phyloP scores from a whole-genome alignment of 1,140 invertebrate species.

The Bombus pyrosoma region DNA sequence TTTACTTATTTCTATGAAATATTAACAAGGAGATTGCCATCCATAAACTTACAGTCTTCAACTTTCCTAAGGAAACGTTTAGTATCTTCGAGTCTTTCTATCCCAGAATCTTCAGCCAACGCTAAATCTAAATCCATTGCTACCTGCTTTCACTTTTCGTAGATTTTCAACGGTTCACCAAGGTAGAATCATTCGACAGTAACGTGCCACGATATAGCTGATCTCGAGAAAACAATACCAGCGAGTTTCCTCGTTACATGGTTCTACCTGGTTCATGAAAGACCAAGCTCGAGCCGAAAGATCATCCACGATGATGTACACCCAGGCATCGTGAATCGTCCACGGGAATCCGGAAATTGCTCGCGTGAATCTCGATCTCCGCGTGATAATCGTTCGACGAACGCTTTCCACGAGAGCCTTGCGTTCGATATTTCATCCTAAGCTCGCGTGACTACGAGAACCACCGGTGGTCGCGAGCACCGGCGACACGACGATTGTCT shows the following conservation, averaged over 20 bases:
- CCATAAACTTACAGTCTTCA: no score
- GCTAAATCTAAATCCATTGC: neutral
- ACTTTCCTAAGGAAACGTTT: no score
- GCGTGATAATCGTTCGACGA: slow-evolving; percentile 47
- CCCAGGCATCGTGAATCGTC: slow-evolving; percentile 26
- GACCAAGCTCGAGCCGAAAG: slow-evolving; percentile 30
- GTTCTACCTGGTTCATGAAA: neutral
- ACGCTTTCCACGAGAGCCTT: slow-evolving; percentile 38
- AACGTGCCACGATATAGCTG: neutral
- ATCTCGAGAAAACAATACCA: slow-evolving; percentile 33
- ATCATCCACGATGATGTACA: slow-evolving; percentile 34
- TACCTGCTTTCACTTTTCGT: slow-evolving; percentile 25
- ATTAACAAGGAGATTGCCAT: no score
- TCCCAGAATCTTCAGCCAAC: neutral
- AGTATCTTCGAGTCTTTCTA: neutral
- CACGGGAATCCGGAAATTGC: neutral
- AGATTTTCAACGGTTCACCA: slow-evolving; percentile 5
- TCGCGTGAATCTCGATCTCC: slow-evolving; percentile 47
- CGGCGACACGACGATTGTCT: slow-evolving; percentile 36
- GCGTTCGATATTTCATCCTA: slow-evolving; percentile 50
- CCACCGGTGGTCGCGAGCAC: slow-evolving; percentile 30
- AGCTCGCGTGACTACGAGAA: slow-evolving; percentile 43
- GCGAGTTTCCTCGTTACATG: slow-evolving; percentile 31
- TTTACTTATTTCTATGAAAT: no score
- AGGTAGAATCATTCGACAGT: neutral